Percentiles rank a stretch among this genome's conserved stretches.
Evolutionary conservation across 1,140 invertebrate genomes (phyloP).

Genomic region (Lithobius niger): DNA sequence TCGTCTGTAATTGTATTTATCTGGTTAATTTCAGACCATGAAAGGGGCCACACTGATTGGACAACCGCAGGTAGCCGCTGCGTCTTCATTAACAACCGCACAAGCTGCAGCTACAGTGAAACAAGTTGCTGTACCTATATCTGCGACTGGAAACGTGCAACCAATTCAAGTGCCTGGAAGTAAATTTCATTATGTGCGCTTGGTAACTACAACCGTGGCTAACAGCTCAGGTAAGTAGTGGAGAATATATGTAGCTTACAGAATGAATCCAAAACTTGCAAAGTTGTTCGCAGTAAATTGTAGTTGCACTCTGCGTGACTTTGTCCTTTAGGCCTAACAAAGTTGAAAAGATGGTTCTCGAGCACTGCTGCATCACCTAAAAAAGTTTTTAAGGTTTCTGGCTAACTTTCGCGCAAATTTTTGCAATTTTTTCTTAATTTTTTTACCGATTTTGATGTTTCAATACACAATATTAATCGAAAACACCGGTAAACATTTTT

Average conservation of each 20-base stretch:
- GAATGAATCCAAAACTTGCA: background rate
- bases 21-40: background rate
- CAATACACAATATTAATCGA: no score
- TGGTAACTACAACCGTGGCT: conserved; percentile 41
- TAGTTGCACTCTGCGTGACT: background rate
- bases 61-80: conserved; percentile 14
- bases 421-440: no score
- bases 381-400: background rate
- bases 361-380: no score
- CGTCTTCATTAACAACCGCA: background rate
- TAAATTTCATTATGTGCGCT: conserved; percentile 43
- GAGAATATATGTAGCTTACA: background rate
- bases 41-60: background rate
- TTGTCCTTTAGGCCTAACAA: background rate
- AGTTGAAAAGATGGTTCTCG: background rate
- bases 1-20: background rate
- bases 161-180: conserved; percentile 30
- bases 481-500: no score
- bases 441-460: no score
- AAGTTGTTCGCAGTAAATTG: background rate
- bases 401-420: no score
- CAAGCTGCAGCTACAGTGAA: conserved; percentile 5
- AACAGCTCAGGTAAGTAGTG: conserved; percentile 18
- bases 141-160: conserved; percentile 18
- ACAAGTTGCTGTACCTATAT: conserved; percentile 1